These are phyloP conservation scores for Oppia nitens DNA, from an alignment of 1,140 invertebrate genomes.

Conservation along the genomic window DNA sequence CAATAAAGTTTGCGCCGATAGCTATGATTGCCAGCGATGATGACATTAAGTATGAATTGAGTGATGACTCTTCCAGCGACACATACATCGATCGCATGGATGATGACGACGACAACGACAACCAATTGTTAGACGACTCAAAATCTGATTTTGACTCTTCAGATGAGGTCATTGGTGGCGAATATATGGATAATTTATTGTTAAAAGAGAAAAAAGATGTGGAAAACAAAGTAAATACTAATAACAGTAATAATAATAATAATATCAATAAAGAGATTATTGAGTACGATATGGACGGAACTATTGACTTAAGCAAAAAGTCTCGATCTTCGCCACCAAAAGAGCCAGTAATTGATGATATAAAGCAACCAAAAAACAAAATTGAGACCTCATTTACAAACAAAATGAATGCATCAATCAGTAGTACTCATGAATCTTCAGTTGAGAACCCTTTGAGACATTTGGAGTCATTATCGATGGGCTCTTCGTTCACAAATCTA, in stretches of 20 bases:
- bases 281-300: slow-evolving; percentile 3
- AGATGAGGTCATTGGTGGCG: slow-evolving; percentile 9
- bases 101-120: slow-evolving; percentile 19
- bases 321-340: slow-evolving; percentile 6
- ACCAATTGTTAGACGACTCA: slow-evolving; percentile 7
- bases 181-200: slow-evolving; percentile 12
- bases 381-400: not conserved
- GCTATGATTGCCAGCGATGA: slow-evolving; percentile 30
- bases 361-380: not conserved
- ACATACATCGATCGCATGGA: slow-evolving; percentile 19
- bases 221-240: too few relatives aligned
- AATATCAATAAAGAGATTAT: slow-evolving; percentile 19
- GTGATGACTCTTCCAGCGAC: slow-evolving; percentile 21
- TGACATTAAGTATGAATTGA: slow-evolving; percentile 19
- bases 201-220: slow-evolving; percentile 7
- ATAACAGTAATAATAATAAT: slow-evolving; percentile 26
- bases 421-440: slow-evolving; percentile 14
- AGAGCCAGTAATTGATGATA: not conserved
- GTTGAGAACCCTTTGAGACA: slow-evolving; percentile 49
- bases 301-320: slow-evolving; percentile 8
- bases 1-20: slow-evolving; percentile 51
- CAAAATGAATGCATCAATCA: not conserved
- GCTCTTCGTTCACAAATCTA: slow-evolving; percentile 45
- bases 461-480: slow-evolving; percentile 59
- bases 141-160: slow-evolving; percentile 14